Conservation (phyloP, 2,888 invertebrate genomes). For the Acleris laterana region DNA sequence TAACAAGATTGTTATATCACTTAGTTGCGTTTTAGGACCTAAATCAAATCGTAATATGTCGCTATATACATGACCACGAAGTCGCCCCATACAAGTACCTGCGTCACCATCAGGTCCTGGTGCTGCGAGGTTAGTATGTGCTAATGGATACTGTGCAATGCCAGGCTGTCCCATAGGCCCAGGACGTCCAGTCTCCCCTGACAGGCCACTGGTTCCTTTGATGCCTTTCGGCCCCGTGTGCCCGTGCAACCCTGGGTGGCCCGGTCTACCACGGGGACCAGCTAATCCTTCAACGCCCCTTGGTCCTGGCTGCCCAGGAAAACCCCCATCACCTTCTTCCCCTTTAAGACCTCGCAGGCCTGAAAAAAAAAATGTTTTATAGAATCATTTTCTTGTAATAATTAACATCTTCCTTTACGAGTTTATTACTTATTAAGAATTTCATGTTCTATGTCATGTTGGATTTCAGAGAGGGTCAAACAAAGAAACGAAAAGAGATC, state of each 20-base stretch:
- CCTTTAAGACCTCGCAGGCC: conserved; percentile 68
- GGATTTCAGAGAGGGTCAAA: no score
- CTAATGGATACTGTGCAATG: conserved; percentile 53
- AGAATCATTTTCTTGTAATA: background rate
- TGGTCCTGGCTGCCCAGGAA: conserved; percentile 60
- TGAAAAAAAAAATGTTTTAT: conserved; percentile 43
- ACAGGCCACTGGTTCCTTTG: conserved; percentile 67
- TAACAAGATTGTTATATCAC: no score
- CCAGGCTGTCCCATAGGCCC: conserved; percentile 72
- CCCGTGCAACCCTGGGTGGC: conserved; percentile 80
- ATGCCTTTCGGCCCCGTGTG: conserved; percentile 74
- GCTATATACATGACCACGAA: no score
- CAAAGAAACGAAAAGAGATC: no score
- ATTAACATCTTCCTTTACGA: no score
- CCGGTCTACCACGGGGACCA: conserved; percentile 56
- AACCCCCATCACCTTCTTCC: conserved; percentile 64
- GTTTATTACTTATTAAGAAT: no score
- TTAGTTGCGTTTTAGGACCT: no score
- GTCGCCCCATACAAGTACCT: conserved; percentile 60
- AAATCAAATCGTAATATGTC: no score
- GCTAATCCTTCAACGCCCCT: conserved; percentile 62
- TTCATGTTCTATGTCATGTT: no score
- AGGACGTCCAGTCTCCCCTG: conserved; percentile 80
- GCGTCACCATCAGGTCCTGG: conserved; percentile 85
- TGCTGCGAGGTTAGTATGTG: conserved; percentile 57